A percentile compares a stretch with the other conserved stretches of the same genome.
These are phyloP conservation scores for Chaetorhynchus papuensis DNA, from an alignment of 2,113 vertebrate species.

Conservation along the genomic window DNA sequence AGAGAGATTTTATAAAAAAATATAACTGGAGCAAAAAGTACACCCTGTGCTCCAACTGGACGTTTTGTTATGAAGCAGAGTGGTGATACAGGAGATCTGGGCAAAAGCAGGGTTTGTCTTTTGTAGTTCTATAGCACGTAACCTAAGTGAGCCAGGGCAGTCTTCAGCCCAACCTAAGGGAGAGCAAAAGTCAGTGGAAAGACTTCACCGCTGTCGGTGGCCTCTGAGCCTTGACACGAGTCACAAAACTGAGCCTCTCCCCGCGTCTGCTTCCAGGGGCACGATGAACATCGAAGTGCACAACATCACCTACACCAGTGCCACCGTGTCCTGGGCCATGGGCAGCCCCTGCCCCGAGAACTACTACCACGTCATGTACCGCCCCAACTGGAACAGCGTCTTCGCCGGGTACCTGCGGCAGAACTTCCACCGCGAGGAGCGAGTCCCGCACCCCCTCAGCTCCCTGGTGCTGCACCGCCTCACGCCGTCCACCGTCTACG, in stretches of 20 bases:
- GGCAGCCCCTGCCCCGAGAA: conserved; percentile 70
- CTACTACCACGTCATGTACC: conserved; percentile 73
- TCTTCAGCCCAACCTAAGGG: not conserved
- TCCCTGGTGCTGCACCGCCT: conserved; percentile 64
- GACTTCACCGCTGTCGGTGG: not conserved
- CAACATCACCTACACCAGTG: conserved; percentile 69
- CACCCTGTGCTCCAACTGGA: not conserved
- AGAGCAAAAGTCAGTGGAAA: not conserved
- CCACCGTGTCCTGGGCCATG: conserved; percentile 68
- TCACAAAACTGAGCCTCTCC: not conserved
- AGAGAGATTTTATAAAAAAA: not conserved
- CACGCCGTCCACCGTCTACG: conserved; percentile 67
- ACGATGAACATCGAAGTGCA: conserved; percentile 73
- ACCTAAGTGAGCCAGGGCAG: not conserved
- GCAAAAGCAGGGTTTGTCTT: not conserved
- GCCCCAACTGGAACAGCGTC: conserved; percentile 74
- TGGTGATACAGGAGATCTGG: not conserved
- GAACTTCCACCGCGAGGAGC: conserved; percentile 70
- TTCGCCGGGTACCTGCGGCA: conserved; percentile 66
- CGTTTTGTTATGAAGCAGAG: not conserved
- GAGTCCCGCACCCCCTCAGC: conserved; percentile 66
- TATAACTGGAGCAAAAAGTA: not conserved
- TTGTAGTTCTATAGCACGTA: not conserved
- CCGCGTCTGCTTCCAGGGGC: conserved; percentile 59
- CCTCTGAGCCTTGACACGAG: not conserved